phyloP scores from a whole-genome alignment of 2,888 invertebrate genomes.

The Melikaiella ostensackeni region DNA sequence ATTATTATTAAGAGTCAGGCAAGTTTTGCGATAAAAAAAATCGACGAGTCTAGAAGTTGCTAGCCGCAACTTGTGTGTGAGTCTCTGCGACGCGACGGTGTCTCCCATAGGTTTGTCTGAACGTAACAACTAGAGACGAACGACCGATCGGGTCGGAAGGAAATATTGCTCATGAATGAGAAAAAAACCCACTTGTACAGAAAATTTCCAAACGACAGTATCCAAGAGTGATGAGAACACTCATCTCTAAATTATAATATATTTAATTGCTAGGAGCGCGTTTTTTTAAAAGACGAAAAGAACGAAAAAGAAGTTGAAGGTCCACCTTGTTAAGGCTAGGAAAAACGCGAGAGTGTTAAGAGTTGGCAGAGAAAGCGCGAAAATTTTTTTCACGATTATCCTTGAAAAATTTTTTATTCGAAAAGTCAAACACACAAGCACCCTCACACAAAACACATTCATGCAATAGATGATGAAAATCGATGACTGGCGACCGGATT shows the following conservation, averaged over 20 bases:
- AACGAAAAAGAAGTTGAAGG: constrained; percentile 44
- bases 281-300: constrained; percentile 42
- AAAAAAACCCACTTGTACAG: constrained; percentile 70
- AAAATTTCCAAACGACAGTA: constrained; percentile 57
- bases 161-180: constrained; percentile 58
- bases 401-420: constrained; percentile 27
- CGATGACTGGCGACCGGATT: constrained; percentile 65
- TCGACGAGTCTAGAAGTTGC: constrained; percentile 54
- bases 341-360: constrained; percentile 44
- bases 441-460: constrained; percentile 36
- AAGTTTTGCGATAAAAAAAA: constrained; percentile 62
- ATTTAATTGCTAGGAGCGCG: constrained; percentile 65
- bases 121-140: constrained; percentile 49
- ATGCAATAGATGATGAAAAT: constrained; percentile 45
- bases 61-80: constrained; percentile 53
- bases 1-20: constrained; percentile 77
- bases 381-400: constrained; percentile 49
- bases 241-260: constrained; percentile 70
- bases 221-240: constrained; percentile 56
- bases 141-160: constrained; percentile 48
- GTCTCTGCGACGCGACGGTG: constrained; percentile 66
- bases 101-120: constrained; percentile 65
- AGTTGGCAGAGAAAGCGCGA: constrained; percentile 51
- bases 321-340: constrained; percentile 27
- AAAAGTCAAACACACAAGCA: constrained; percentile 41